Evolutionary conservation across 2,113 vertebrate species (phyloP), one percentile per base, ranked within the genome.

Genomic region (Arenaria interpres): DNA sequence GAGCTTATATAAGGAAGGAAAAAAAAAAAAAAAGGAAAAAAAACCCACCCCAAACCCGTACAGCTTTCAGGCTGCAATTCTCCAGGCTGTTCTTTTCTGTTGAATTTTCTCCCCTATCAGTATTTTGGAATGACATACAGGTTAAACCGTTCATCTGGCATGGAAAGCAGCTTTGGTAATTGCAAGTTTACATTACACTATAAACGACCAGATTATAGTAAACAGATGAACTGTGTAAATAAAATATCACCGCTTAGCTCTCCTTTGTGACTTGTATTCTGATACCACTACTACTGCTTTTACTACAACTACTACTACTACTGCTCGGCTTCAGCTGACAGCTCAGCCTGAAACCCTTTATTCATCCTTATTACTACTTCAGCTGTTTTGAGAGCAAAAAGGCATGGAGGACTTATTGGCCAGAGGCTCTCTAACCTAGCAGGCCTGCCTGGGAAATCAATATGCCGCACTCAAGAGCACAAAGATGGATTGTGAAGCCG

Each of bases 281-380:
- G 94, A 97, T 97, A 98, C 95, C 98, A 98, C 97, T 98, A 98
- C 98, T 98, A 98, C 97, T 88, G 94, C 95, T 94, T 91, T 89
- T 68, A 93, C 93, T 92, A 94, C 83, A 63, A 60, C 88, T 89
- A 86, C 92, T 93, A 94, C 91, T 93, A 64, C 93, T 83, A 12
- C 54, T 59, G 94, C 88, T 48, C 91, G 96, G 97, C 96, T 98
- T 96, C 97, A 94, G 97, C 98, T 98, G 98, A 98, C 98, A 98
- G 98, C 97, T 97, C 97, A 96, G 98, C 96, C 98, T 81, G 93
- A 98, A 98, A 96, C 96, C 98, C 95, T 97, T 97, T 97, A 98
- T 98, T 98, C 98, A 97, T 96, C 97, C 97, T 98, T 97, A 97
- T 98, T 98, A 98, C 98, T 98, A 97, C 98, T 98, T 98, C 97